These are phyloP conservation scores for Bombycilla garrulus DNA, from an alignment of 2,113 vertebrate species.

Conservation along the genomic window DNA sequence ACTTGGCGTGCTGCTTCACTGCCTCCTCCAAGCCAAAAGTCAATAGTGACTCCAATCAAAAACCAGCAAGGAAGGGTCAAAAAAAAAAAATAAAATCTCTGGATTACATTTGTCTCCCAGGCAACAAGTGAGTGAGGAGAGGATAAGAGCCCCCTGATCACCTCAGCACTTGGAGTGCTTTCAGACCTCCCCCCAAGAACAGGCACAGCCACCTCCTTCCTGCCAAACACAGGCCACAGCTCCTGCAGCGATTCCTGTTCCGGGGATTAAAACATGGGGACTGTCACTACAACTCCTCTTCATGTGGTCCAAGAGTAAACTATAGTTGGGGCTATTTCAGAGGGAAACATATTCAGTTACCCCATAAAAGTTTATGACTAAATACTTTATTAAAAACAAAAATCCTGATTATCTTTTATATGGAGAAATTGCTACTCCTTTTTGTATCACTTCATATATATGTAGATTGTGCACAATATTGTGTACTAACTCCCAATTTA, in stretches of 20 bases:
- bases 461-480: background rate
- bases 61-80: background rate
- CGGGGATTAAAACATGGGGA: background rate
- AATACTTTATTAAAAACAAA: background rate
- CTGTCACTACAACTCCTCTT: background rate
- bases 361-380: background rate
- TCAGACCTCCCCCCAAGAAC: background rate
- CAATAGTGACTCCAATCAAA: slow-evolving; percentile 22
- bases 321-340: background rate
- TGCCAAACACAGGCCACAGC: background rate
- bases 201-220: background rate
- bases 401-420: background rate
- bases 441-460: background rate
- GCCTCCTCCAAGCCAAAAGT: background rate
- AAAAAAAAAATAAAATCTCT: background rate
- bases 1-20: slow-evolving; percentile 15
- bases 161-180: background rate
- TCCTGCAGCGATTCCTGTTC: background rate
- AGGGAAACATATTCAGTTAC: background rate
- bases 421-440: background rate
- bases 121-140: slow-evolving; percentile 32
- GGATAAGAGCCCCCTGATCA: background rate
- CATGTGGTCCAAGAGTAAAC: background rate
- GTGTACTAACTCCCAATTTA: background rate
- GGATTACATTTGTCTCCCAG: slow-evolving; percentile 56